Conservation (phyloP, 1,140 invertebrate species). For the Brachionus asplanchnoidis region DNA sequence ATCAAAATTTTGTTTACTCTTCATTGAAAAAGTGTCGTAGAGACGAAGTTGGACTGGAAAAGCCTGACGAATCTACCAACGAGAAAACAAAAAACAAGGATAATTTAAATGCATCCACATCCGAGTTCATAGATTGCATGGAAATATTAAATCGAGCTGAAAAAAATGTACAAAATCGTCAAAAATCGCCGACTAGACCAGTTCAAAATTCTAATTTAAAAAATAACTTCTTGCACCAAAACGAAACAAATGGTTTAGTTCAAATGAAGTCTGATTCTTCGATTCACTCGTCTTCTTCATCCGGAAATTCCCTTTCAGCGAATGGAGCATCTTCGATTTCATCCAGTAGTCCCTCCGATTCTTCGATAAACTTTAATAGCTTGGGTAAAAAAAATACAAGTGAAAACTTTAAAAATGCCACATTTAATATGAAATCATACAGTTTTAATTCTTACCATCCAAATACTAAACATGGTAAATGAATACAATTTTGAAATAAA, state of each 20-base stretch:
- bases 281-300: not conserved
- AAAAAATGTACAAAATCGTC: conserved; percentile 49
- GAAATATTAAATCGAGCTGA: conserved; percentile 52
- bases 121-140: conserved; percentile 54
- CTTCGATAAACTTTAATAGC: not conserved
- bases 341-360: not conserved
- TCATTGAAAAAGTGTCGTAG: not conserved
- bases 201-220: not conserved
- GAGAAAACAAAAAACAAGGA: conserved; percentile 44
- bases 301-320: not conserved
- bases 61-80: not conserved
- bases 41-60: not conserved
- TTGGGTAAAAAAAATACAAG: not conserved
- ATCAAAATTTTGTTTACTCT: conserved; percentile 8
- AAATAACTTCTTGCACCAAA: not conserved
- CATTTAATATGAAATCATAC: not conserved
- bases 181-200: not conserved
- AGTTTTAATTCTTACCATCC: not conserved
- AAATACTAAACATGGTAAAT: not conserved
- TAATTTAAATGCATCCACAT: conserved; percentile 49
- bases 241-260: not conserved
- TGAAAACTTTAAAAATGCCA: not conserved
- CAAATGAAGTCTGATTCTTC: not conserved
- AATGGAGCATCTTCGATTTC: not conserved
- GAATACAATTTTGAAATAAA: not conserved